These are phyloP conservation scores for Lycodopsis pacificus DNA, from an alignment of 2,797 vertebrate genomes.

Conservation along the genomic window DNA sequence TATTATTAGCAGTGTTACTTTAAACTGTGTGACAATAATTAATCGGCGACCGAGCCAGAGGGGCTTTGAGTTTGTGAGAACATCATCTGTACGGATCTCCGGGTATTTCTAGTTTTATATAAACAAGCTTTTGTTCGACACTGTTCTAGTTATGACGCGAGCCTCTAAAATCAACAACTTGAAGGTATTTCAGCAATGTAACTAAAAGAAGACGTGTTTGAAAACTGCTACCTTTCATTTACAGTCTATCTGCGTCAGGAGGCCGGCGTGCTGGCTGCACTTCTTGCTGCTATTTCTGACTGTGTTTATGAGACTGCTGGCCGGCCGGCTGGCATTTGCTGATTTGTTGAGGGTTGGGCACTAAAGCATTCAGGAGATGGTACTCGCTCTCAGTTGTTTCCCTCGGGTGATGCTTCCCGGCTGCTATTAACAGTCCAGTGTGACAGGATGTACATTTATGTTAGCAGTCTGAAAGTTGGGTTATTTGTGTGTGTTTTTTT, in stretches of 20 bases:
- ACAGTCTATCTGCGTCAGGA: conserved; percentile 37
- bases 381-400: conserved; percentile 44
- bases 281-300: conserved; percentile 69
- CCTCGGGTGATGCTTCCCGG: conserved; percentile 35
- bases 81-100: background rate
- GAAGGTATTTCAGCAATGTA: conserved; percentile 12
- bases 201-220: conserved; percentile 22
- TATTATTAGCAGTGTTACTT: background rate
- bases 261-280: conserved; percentile 31
- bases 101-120: background rate
- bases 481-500: background rate
- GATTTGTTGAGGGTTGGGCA: conserved; percentile 59
- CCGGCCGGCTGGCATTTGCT: conserved; percentile 51
- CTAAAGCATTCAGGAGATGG: conserved; percentile 57
- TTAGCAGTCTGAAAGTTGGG: background rate
- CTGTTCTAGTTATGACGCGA: background rate
- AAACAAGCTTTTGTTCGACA: background rate
- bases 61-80: conserved; percentile 3
- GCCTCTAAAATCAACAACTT: background rate
- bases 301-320: conserved; percentile 64
- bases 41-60: background rate
- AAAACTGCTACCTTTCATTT: conserved; percentile 40
- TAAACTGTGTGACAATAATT: background rate
- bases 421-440: conserved; percentile 40
- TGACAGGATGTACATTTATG: conserved; percentile 23